phyloP scores from a whole-genome alignment of 2,888 invertebrate genomes.

The Marronus borbonicus region DNA sequence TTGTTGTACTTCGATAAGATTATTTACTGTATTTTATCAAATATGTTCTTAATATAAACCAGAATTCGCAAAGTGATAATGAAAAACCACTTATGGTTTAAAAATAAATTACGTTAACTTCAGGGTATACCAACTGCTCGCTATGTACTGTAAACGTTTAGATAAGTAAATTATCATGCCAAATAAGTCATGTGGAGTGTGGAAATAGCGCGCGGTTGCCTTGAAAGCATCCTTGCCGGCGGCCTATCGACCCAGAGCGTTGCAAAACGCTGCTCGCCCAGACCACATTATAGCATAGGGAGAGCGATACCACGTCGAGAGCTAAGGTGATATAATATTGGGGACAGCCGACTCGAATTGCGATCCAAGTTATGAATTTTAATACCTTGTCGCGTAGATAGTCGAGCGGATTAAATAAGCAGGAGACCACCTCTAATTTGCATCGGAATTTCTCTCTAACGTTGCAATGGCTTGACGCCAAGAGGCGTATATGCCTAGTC shows the following conservation, averaged over 20 bases:
- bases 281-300: background rate
- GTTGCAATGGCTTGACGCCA: background rate
- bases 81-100: too few relatives aligned
- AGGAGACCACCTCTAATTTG: background rate
- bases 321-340: constrained; percentile 20
- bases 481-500: background rate
- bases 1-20: too few relatives aligned
- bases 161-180: constrained; percentile 11
- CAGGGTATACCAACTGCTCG: background rate
- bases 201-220: constrained; percentile 11
- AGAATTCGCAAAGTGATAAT: too few relatives aligned
- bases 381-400: constrained; percentile 6
- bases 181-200: background rate
- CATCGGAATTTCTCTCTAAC: constrained; percentile 13
- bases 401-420: background rate
- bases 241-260: constrained; percentile 30
- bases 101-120: background rate
- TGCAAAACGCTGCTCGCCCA: constrained; percentile 3
- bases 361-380: constrained; percentile 12
- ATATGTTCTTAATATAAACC: too few relatives aligned
- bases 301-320: constrained; percentile 11
- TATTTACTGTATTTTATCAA: too few relatives aligned
- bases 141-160: background rate
- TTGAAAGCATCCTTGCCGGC: constrained; percentile 36
- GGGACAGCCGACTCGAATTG: background rate